Conservation (phyloP, 2,888 invertebrate species). For the Lithophane socia region DNA sequence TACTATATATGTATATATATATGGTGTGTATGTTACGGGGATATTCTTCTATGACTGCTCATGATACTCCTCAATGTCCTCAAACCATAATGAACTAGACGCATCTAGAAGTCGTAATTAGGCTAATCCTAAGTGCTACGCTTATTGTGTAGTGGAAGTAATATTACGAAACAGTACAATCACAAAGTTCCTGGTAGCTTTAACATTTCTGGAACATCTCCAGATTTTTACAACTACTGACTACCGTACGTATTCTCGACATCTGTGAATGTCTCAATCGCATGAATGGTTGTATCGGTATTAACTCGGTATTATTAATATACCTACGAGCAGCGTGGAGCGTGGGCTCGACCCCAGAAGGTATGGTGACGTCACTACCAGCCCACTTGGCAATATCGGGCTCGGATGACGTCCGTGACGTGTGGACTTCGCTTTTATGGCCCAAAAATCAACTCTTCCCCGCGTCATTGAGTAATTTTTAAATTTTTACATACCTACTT, state of each 20-base stretch:
- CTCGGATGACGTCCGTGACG: slow-evolving; percentile 60
- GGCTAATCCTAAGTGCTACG: neutral
- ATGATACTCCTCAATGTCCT: neutral
- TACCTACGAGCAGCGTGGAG: slow-evolving; percentile 63
- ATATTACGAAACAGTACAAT: slow-evolving; percentile 2
- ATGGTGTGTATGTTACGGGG: no score
- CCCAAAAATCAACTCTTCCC: slow-evolving; percentile 53
- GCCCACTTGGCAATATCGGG: slow-evolving; percentile 60
- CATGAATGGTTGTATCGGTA: slow-evolving; percentile 61
- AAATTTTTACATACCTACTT: slow-evolving; percentile 34
- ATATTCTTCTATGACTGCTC: neutral
- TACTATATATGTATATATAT: no score
- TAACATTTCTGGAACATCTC: slow-evolving; percentile 36
- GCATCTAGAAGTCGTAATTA: neutral
- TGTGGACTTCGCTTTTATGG: slow-evolving; percentile 52
- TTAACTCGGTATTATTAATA: slow-evolving; percentile 59
- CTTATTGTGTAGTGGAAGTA: slow-evolving; percentile 6
- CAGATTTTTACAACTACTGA: slow-evolving; percentile 49
- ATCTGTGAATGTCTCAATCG: slow-evolving; percentile 51
- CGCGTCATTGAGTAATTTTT: slow-evolving; percentile 48
- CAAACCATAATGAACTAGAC: neutral
- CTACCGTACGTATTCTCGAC: slow-evolving; percentile 40
- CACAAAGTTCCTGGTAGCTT: slow-evolving; percentile 12
- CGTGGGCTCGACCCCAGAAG: slow-evolving; percentile 79
- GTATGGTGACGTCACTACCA: slow-evolving; percentile 76